Evolutionary conservation across 2,888 invertebrate species (phyloP).

Genomic region (Netelia fuscicornis): DNA sequence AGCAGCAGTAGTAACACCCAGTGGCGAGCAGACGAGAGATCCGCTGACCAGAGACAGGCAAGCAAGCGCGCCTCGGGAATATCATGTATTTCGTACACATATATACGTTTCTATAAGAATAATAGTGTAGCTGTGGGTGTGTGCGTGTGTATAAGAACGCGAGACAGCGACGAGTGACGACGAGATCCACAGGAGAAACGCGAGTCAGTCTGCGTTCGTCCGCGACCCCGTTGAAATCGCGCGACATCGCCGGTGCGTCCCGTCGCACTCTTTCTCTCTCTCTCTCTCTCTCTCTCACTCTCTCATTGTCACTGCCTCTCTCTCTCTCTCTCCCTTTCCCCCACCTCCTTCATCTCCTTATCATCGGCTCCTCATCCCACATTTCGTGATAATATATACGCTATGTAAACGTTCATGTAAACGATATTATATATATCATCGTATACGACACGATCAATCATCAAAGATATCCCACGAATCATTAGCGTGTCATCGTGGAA

Average conservation of each 20-base stretch:
- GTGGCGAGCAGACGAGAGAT: conserved; percentile 45
- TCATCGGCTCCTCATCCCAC: too few species aligned
- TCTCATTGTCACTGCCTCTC: conserved; percentile 39
- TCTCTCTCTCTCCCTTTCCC: conserved; percentile 21
- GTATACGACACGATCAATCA: too few species aligned
- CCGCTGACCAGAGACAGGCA: conserved; percentile 55
- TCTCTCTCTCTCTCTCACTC: conserved; percentile 47
- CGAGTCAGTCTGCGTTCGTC: conserved; percentile 67
- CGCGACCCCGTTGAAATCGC: conserved; percentile 70
- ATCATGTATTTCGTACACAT: conserved; percentile 12
- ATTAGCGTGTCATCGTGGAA: too few species aligned
- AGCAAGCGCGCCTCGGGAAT: conserved; percentile 42
- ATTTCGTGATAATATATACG: too few species aligned
- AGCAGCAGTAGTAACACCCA: conserved; percentile 43
- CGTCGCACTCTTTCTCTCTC: conserved; percentile 55
- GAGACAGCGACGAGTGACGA: background rate
- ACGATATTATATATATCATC: too few species aligned
- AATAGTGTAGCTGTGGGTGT: background rate
- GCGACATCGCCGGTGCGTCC: conserved; percentile 66
- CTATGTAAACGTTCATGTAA: too few species aligned
- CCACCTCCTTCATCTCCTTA: too few species aligned
- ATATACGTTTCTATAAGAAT: background rate
- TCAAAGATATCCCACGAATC: too few species aligned
- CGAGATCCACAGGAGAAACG: conserved; percentile 63
- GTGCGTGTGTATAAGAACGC: background rate